A percentile compares a stretch with the other conserved stretches of the same genome.
These are phyloP conservation scores for Dreissena rostriformis DNA, from an alignment of 1,140 invertebrate genomes.

Conservation along the genomic window DNA sequence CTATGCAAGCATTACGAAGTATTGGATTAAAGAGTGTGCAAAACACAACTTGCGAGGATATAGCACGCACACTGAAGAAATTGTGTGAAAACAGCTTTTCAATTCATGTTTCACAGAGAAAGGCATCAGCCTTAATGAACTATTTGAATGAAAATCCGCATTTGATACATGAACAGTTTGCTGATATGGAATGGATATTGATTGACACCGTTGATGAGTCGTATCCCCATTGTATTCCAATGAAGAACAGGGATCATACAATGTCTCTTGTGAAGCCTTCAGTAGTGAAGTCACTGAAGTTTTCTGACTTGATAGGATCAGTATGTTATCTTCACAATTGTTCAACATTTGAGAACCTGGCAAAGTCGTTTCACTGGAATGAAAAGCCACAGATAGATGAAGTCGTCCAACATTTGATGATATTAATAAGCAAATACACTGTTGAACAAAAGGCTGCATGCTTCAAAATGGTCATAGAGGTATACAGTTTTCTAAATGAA, in stretches of 20 bases:
- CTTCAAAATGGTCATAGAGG: slow-evolving; percentile 8
- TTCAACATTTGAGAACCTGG: neutral
- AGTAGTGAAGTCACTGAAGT: slow-evolving; percentile 5
- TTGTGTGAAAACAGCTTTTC: neutral
- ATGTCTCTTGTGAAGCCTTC: neutral
- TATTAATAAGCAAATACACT: slow-evolving; percentile 5
- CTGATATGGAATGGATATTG: slow-evolving; percentile 15
- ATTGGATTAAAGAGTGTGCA: slow-evolving; percentile 34
- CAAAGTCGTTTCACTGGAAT: slow-evolving; percentile 16
- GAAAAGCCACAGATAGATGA: neutral
- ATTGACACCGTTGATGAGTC: neutral
- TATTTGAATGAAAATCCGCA: slow-evolving; percentile 17
- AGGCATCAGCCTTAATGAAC: neutral
- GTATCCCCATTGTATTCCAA: neutral
- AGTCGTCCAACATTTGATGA: slow-evolving; percentile 41
- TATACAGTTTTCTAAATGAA: slow-evolving; percentile 25
- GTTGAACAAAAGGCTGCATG: neutral
- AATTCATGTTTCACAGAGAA: neutral
- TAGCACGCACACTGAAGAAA: neutral
- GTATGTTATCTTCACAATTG: slow-evolving; percentile 7
- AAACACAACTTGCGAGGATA: slow-evolving; percentile 2
- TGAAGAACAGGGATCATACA: slow-evolving; percentile 3
- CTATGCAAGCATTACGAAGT: neutral
- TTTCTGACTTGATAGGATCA: slow-evolving; percentile 3
- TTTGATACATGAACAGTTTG: neutral